Percentiles rank a stretch among this genome's conserved stretches.
Evolutionary conservation across 2,888 invertebrate species (phyloP).

Genomic region (Galerucella pusilla): DNA sequence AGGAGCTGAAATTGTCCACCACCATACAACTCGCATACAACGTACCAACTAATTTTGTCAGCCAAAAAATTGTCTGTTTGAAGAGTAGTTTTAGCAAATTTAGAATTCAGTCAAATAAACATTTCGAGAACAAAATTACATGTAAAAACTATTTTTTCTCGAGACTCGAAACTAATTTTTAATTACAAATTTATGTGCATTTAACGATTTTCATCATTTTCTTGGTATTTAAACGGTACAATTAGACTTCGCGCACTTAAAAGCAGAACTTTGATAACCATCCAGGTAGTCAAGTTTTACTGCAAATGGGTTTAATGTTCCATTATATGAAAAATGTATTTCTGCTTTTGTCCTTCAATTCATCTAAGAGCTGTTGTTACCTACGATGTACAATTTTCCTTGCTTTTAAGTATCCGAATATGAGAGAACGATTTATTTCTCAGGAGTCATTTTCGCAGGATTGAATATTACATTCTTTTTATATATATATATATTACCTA

Average conservation of each 20-base stretch:
- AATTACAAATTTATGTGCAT: slow-evolving; percentile 19
- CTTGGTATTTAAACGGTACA: slow-evolving; percentile 22
- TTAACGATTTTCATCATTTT: slow-evolving; percentile 22
- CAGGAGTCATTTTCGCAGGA: too few relatives aligned
- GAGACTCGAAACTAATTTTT: slow-evolving; percentile 25
- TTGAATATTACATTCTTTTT: too few relatives aligned
- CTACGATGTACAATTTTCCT: not conserved
- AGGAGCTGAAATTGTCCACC: too few relatives aligned
- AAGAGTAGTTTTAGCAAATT: too few relatives aligned
- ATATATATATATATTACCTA: too few relatives aligned
- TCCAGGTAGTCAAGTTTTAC: slow-evolving; percentile 19
- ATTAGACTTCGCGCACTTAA: slow-evolving; percentile 13
- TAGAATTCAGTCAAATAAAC: not conserved
- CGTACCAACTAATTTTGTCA: too few relatives aligned
- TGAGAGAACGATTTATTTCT: not conserved
- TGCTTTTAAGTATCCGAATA: not conserved
- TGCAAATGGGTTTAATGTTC: slow-evolving; percentile 13
- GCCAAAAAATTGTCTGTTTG: too few relatives aligned
- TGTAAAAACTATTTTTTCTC: slow-evolving; percentile 4
- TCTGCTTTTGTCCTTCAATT: not conserved
- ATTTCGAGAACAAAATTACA: not conserved
- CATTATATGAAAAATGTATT: slow-evolving; percentile 10
- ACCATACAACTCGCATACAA: too few relatives aligned
- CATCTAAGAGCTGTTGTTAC: not conserved
- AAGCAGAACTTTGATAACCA: slow-evolving; percentile 27